Base-by-base conservation (phyloP, 1,140 invertebrate species). In the Armadillidium nasatum region DNA sequence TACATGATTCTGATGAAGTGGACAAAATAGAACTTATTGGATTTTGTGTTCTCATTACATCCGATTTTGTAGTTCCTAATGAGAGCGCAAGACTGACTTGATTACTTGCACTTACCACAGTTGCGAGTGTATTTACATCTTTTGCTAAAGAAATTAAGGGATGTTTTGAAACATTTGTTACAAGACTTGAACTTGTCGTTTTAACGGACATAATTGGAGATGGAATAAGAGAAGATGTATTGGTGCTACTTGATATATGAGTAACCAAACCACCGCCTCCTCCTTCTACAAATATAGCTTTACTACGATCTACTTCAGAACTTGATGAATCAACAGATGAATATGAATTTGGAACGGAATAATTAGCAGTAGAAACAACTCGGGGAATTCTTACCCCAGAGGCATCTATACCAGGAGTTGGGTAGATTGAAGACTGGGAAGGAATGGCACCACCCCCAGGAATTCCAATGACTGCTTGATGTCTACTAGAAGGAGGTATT, bases 401-500 rank as follows among this genome's bases (percentile, higher is more conserved):
- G 44, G 74, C 72, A 68, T 60, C 73, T 54, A 79, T 77, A 73
- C 73, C 69, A 22, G 78, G 79, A 66, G 76, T 79, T n/a, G 75
- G 77, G 44, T 81, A 81, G 45, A 78, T 78, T 19, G 21, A 76
- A 15, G 73, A 75, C 46, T 79, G 77, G 10, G 77, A 79, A 13
- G 73, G 67, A n/a, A 81, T 81, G 22, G 80, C 80, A 10, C 78
- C 80, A 72, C 81, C 79, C 21, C 80, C 81, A 45, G 82, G 82
- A 70, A 82, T 82, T 45, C 81, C 82, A 73, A 82, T 81, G 33
- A 82, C 74, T 43, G 81, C 78, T 73, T 82, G 79, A 69, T 82
- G 81, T n/a, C 79, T 72, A 71, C 75, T 78, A 21, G 80, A 79
- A 22, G 81, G 80, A 33, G 81, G 79, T 68, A 81, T 80, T 46